These are phyloP conservation scores for Petrophora chlorosata DNA, from an alignment of 2,888 invertebrate species.

Conservation along the genomic window DNA sequence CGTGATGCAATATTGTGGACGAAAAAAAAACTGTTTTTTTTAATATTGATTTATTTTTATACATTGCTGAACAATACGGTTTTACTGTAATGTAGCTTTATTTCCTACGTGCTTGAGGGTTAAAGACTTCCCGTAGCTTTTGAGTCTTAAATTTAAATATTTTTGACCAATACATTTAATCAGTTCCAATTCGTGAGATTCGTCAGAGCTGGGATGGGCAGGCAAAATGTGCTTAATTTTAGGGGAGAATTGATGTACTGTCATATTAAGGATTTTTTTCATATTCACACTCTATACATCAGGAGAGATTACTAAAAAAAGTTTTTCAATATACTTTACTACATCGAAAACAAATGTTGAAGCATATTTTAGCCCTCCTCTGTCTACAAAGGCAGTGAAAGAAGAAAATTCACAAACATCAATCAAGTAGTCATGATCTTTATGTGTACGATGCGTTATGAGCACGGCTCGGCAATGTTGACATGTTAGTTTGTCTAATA, in stretches of 20 bases:
- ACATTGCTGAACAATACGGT: not conserved
- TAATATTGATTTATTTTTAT: too few species aligned
- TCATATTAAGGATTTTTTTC: too few species aligned
- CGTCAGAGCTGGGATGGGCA: conserved; percentile 15
- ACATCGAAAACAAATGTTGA: not conserved
- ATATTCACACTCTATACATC: not conserved
- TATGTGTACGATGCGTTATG: conserved; percentile 10
- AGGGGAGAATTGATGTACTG: not conserved
- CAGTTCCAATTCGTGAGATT: conserved; percentile 19
- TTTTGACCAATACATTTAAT: not conserved
- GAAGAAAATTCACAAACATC: conserved; percentile 10
- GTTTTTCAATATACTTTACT: not conserved
- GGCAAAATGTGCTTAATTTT: conserved; percentile 17
- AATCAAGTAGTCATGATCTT: conserved; percentile 18
- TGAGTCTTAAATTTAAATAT: not conserved
- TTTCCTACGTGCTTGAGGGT: conserved; percentile 2
- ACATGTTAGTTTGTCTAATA: not conserved
- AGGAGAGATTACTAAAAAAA: not conserved
- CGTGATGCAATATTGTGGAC: too few species aligned
- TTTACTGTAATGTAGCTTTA: conserved; percentile 7
- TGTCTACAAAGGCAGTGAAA: conserved; percentile 1
- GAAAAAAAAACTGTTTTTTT: too few species aligned
- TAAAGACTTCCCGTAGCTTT: conserved; percentile 3
- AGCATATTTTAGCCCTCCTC: not conserved
- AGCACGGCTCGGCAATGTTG: conserved; percentile 4